Base-by-base conservation (phyloP, 1,140 invertebrate genomes). In the Dryas iulia region DNA sequence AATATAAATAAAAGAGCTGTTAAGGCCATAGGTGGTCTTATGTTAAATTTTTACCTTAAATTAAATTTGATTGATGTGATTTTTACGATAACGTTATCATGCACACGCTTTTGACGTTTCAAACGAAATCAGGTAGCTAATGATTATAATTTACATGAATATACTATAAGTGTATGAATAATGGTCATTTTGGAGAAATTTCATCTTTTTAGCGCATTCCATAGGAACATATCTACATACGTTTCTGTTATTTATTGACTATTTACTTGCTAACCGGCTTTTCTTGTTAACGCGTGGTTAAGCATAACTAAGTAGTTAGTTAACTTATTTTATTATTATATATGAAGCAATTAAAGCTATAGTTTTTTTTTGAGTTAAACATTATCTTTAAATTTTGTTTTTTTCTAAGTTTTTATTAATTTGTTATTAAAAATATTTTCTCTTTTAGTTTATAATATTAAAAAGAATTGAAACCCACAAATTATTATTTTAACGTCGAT, bases 71-170 rank as follows among this genome's bases (percentile, higher is more conserved):
- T 56, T 63, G 12, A 47, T 56, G 28, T 18, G 52, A 54, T 54
- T 63, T 54, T 63, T 23, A 63, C 30, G 26, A 52, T 26, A 24
- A 53, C 26, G 28, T 63, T 63, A 63, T 54, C 26, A 56, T 0
- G 25, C 12, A 56, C 53, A n/a, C 53, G 6, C 11, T 56, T 56
- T 24, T 26, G 21, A 14, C 24, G 1, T 28, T 56, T 63, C 21
- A 56, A 53, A 56, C 18, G 21, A 33, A 63, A 56, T 56, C 18
- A 63, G 52, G 61, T 54, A 62, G 60, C 60, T 54, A 54, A 62
- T 62, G 26, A n/a, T 31, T 31, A n/a, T 31, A 28, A 62, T 62
- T 62, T 54, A 21, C 60, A 62, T 54, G 14, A 62, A 62, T 62
- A 62, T 31, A 62, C 60, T 21, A 62, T 62, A 62, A 62, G 10